Conservation (phyloP, 2,888 invertebrate species). For the Drosophila meridionalis region DNA sequence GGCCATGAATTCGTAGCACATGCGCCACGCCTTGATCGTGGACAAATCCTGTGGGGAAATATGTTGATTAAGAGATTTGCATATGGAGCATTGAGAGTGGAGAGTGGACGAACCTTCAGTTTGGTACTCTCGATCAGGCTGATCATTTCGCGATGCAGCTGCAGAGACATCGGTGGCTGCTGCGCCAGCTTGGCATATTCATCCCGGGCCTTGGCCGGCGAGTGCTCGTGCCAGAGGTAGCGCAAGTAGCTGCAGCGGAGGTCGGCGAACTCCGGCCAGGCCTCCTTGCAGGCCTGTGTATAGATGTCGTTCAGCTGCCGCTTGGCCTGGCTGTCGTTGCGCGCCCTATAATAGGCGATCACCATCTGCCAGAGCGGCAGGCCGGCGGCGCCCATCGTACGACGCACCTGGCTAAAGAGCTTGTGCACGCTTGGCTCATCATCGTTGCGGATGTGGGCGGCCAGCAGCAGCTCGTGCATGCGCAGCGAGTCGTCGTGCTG, state of each 20-base stretch:
- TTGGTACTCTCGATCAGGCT: constrained; percentile 83
- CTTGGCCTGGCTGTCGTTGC: constrained; percentile 66
- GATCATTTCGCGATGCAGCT: constrained; percentile 88
- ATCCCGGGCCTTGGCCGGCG: constrained; percentile 86
- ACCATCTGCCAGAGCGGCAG: constrained; percentile 77
- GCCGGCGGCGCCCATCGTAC: constrained; percentile 68
- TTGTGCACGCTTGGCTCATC: constrained; percentile 84
- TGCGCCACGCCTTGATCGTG: constrained; percentile 86
- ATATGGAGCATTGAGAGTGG: not conserved
- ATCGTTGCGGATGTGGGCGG: constrained; percentile 84
- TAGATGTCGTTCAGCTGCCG: constrained; percentile 72
- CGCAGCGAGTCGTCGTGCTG: constrained; percentile 81
- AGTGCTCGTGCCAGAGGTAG: constrained; percentile 79
- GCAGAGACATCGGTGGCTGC: constrained; percentile 87
- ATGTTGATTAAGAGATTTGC: constrained; percentile 73
- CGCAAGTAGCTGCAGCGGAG: constrained; percentile 78
- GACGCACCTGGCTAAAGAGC: constrained; percentile 83
- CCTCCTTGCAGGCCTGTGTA: constrained; percentile 71
- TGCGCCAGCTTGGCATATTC: constrained; percentile 87
- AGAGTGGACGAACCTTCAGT: constrained; percentile 28
- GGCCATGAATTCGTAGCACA: constrained; percentile 88
- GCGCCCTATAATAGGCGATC: constrained; percentile 76
- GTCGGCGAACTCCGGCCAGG: constrained; percentile 67
- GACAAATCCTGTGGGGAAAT: constrained; percentile 64
- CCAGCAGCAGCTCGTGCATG: constrained; percentile 86